Percentiles rank a stretch among this genome's conserved stretches.
These are phyloP conservation scores for Temnothorax nylanderi DNA, from an alignment of 1,140 invertebrate genomes.

Conservation along the genomic window DNA sequence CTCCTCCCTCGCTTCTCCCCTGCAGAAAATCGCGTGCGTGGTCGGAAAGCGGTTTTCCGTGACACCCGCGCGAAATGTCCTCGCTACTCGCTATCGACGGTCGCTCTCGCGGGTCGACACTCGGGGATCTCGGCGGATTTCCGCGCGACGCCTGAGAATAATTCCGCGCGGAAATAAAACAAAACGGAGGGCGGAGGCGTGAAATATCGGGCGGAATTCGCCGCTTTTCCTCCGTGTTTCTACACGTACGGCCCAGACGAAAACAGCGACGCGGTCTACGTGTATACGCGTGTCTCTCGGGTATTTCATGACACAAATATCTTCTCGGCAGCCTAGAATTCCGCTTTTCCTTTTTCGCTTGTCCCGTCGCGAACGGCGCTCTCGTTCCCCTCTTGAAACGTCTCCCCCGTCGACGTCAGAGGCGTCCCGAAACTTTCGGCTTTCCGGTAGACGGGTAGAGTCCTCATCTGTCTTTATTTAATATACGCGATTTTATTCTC, in stretches of 20 bases:
- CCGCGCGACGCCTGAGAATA: constrained; percentile 3
- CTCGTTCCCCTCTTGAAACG: constrained; percentile 65
- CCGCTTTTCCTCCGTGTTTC: constrained; percentile 65
- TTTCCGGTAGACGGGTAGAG: not conserved
- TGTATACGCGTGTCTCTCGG: constrained; percentile 62
- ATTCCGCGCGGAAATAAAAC: constrained; percentile 6
- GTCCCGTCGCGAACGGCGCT: constrained; percentile 64
- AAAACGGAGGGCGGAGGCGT: constrained; percentile 22
- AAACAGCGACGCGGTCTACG: constrained; percentile 61
- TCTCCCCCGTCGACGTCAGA: constrained; percentile 45
- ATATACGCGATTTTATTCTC: not conserved
- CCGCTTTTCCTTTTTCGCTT: constrained; percentile 73
- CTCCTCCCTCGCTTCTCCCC: not conserved
- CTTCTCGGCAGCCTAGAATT: constrained; percentile 76
- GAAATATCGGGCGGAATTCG: constrained; percentile 59
- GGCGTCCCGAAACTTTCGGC: constrained; percentile 22
- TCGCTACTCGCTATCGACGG: not conserved
- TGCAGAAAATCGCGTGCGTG: not conserved
- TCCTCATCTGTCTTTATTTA: not conserved
- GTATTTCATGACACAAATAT: constrained; percentile 80
- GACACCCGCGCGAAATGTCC: not conserved
- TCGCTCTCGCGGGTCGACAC: too few relatives aligned
- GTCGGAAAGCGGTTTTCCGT: not conserved
- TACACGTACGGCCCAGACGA: constrained; percentile 62
- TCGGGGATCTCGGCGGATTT: constrained; percentile 17